Base-by-base conservation (phyloP, 2,888 invertebrate species). In the Liposcelis brunnea region DNA sequence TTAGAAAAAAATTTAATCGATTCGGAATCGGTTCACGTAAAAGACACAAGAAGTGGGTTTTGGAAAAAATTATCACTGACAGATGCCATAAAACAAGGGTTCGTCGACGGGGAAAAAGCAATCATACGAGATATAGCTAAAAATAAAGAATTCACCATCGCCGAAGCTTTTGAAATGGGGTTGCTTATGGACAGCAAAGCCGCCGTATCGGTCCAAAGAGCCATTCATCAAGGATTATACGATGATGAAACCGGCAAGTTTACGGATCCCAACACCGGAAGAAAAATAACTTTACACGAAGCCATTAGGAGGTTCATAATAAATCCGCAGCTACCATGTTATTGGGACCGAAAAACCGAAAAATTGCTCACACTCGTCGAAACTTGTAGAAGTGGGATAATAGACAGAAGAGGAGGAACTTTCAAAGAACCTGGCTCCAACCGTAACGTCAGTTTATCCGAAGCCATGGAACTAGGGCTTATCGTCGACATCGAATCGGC, bases 401-500 rank as follows among this genome's bases (percentile, higher is more conserved):
- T 91, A 52, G 85, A 89, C 59, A 72, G 84, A 53, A 68, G 81
- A 49, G 77, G 75, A 37, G 86, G 86, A 1, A 77, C 75, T 49
- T 86, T 85, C 61, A 74, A 72, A 38, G 80, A 83, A 54, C 78
- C 80, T 1, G 70, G 74, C 44, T 74, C 77, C 8, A 75, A 75
- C 51, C 67, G 70, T 14, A 67, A 71, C 49, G 69, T 86, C 35
- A 67, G 80, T 7, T 59, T 89, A 4, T 75, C 75, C 18, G 75
- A 79, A 56, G 87, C 89, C 1, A 67, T 89, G 60, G 77, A 77
- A 49, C 61, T 76, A 53, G 86, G 85, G 4, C 66, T 82, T 42
- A 81, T 90, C 49, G 74, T 89, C n/a, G 87, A 89, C 56, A 84
- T 87, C 52, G 80, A 89, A 67, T 80, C 77, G 52, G 79, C 81